These are phyloP conservation scores for human DNA, from an alignment of 2,113 vertebrate genomes.

Conservation along the genomic window GRCh38 chr5:3252001-3252500, in stretches of 20 bases:
- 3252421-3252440: not conserved
- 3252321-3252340: not conserved
- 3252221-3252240: not conserved
- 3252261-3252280: not conserved
- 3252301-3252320: accelerated
- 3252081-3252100: no score
- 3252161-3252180: not conserved
- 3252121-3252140: not conserved
- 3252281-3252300: not conserved
- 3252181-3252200: not conserved
- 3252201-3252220: not conserved
- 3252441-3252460: no score
- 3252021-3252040: not conserved
- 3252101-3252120: accelerated
- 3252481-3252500: no score
- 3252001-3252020: accelerated
- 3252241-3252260: not conserved
- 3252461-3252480: accelerated
- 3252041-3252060: accelerated
- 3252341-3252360: not conserved
- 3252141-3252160: not conserved
- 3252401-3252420: accelerated
- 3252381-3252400: not conserved
- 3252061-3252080: accelerated
- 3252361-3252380: not conserved